Conservation (phyloP, 2,113 vertebrate genomes). For the Chaetura pelagica region DNA sequence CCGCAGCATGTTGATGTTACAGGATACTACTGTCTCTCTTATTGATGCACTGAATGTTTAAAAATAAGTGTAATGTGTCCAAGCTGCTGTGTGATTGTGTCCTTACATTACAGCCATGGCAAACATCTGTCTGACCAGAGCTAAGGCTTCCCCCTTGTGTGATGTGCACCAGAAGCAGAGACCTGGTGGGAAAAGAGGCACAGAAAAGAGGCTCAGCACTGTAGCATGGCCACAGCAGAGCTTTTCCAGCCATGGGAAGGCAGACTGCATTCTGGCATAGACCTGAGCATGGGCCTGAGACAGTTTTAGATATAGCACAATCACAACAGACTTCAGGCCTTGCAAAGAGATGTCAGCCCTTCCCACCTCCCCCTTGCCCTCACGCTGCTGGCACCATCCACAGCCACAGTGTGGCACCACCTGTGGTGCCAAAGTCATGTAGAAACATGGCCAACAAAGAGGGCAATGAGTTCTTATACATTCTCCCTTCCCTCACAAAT, state of each 20-base stretch:
- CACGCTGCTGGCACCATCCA: rapidly evolving
- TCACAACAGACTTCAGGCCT: not conserved
- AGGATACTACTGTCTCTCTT: not conserved
- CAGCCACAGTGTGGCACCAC: rapidly evolving
- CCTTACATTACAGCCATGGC: not conserved
- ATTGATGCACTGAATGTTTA: not conserved
- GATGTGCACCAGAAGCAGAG: not conserved
- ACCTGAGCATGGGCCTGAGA: not conserved
- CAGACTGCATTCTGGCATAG: rapidly evolving
- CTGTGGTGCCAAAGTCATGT: rapidly evolving
- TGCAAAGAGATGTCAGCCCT: not conserved
- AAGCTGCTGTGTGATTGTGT: rapidly evolving
- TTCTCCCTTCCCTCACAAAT: not conserved
- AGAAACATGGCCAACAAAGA: not conserved
- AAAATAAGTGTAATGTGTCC: not conserved
- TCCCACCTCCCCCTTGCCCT: rapidly evolving
- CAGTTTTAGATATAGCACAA: not conserved
- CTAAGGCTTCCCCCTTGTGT: not conserved
- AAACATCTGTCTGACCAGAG: not conserved
- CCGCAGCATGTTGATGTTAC: not conserved
- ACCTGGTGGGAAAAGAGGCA: not conserved
- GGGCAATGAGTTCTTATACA: rapidly evolving
- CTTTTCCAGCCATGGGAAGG: not conserved
- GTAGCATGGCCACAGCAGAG: not conserved
- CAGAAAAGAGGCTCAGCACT: not conserved